phyloP scores from a whole-genome alignment of 1,140 invertebrate genomes.

The Drosophila kikkawai region DNA sequence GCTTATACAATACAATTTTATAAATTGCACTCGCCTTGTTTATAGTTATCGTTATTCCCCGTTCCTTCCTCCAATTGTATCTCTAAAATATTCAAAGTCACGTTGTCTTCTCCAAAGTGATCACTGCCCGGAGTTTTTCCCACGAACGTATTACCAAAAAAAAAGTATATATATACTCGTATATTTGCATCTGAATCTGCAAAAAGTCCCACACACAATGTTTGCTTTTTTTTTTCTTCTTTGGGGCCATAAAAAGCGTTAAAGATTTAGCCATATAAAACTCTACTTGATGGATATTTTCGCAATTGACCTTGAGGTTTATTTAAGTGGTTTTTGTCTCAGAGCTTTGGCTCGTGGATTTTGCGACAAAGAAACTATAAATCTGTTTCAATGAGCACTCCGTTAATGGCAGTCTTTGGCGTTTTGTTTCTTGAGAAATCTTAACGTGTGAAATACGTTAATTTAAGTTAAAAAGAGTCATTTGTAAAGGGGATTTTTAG shows the following conservation, averaged over 20 bases:
- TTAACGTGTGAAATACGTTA: conserved; percentile 10
- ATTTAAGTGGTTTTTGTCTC: conserved; percentile 24
- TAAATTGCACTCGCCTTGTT: conserved; percentile 51
- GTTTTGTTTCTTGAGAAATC: conserved; percentile 10
- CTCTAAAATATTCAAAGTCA: conserved; percentile 64
- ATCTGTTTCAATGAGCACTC: conserved; percentile 13
- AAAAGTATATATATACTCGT: not conserved
- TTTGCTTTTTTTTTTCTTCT: not conserved
- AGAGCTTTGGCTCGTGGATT: conserved; percentile 8
- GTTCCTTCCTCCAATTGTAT: conserved; percentile 23
- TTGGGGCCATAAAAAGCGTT: conserved; percentile 42
- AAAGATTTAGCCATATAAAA: conserved; percentile 46
- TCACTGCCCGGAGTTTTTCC: conserved; percentile 43
- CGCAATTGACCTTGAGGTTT: conserved; percentile 42
- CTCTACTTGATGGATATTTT: conserved; percentile 44
- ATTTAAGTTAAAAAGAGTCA: not conserved
- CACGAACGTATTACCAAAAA: conserved; percentile 45
- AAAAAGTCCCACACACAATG: conserved; percentile 40
- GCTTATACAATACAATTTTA: conserved; percentile 54
- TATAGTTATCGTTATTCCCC: conserved; percentile 31
- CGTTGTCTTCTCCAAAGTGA: conserved; percentile 40
- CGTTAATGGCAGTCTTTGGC: conserved; percentile 9
- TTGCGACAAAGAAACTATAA: conserved; percentile 36
- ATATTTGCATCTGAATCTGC: conserved; percentile 19
- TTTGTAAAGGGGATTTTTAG: not conserved